phyloP scores from a whole-genome alignment of 2,888 invertebrate genomes.

The Watsonalla cultraria region DNA sequence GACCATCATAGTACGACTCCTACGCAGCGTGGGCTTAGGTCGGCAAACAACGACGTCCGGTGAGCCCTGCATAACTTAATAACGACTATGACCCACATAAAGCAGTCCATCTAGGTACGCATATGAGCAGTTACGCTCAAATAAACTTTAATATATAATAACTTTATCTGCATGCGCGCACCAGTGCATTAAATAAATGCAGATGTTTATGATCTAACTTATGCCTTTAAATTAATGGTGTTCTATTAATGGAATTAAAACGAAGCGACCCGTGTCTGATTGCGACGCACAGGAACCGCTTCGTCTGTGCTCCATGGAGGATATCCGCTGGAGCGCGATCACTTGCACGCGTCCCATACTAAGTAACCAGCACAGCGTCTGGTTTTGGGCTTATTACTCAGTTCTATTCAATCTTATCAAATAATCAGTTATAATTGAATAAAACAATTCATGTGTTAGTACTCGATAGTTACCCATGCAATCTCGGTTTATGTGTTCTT shows the following conservation, averaged over 20 bases:
- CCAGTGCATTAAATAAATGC: not conserved
- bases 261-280: conserved; percentile 27
- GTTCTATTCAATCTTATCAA: not conserved
- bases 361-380: conserved; percentile 26
- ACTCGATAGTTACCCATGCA: no score
- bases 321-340: conserved; percentile 54
- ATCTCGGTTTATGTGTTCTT: no score
- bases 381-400: not conserved
- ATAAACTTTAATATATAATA: no score
- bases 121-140: not conserved
- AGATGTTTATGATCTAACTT: not conserved
- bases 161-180: not conserved
- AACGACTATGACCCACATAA: conserved; percentile 39
- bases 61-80: conserved; percentile 44
- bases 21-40: conserved; percentile 58
- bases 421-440: not conserved
- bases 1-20: conserved; percentile 35
- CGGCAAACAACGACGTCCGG: conserved; percentile 71
- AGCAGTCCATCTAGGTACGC: conserved; percentile 12
- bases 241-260: conserved; percentile 23
- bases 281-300: conserved; percentile 23
- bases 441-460: not conserved
- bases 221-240: not conserved
- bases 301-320: conserved; percentile 39
- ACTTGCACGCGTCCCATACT: conserved; percentile 46